Evolutionary conservation across 2,797 vertebrate genomes (phyloP).

Genomic region (Margarornis squamiger): DNA sequence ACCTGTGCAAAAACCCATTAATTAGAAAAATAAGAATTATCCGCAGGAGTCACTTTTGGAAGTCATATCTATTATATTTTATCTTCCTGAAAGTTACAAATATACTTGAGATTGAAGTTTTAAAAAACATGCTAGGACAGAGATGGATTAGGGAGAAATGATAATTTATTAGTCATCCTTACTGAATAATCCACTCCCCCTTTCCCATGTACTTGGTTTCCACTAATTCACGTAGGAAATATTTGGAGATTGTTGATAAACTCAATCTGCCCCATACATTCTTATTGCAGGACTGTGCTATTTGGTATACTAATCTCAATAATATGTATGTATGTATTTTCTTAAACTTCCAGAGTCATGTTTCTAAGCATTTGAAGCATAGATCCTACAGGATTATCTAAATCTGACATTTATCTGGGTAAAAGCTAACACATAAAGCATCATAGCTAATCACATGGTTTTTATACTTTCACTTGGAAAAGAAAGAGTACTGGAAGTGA

Average conservation of each 20-base stretch:
- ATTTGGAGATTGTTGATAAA: constrained; percentile 38
- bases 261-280: constrained; percentile 22
- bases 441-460: constrained; percentile 58
- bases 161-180: background rate
- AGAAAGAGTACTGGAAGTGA: constrained; percentile 63
- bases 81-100: background rate
- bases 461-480: constrained; percentile 57
- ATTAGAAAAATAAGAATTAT: background rate
- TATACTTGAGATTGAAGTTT: background rate
- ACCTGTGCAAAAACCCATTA: background rate
- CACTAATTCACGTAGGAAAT: constrained; percentile 11
- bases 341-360: constrained; percentile 67
- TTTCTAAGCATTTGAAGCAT: constrained; percentile 43
- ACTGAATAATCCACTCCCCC: constrained; percentile 32
- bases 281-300: constrained; percentile 44
- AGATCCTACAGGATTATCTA: constrained; percentile 71
- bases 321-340: constrained; percentile 56
- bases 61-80: background rate
- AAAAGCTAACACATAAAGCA: constrained; percentile 65
- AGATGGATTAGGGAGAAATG: background rate
- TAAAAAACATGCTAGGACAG: background rate
- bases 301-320: constrained; percentile 56
- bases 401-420: constrained; percentile 74
- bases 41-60: background rate
- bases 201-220: constrained; percentile 14